Evolutionary conservation across 2,888 invertebrate species (phyloP).

Genomic region (Daptonema setosum): DNA sequence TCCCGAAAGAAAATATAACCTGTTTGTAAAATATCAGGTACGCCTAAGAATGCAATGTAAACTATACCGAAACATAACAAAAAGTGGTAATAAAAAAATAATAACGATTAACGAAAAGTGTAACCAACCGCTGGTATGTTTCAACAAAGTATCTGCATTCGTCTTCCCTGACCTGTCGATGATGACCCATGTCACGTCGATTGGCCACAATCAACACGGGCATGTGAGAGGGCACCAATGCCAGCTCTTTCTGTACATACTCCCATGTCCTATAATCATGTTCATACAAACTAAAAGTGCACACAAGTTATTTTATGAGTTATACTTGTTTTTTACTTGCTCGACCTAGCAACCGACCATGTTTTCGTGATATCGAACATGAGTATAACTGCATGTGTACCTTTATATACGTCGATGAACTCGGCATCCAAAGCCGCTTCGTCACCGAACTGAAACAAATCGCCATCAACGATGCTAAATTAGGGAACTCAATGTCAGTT

Average conservation of each 20-base stretch:
- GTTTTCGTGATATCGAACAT: conserved; percentile 82
- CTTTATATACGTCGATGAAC: conserved; percentile 83
- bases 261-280: conserved; percentile 71
- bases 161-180: conserved; percentile 55
- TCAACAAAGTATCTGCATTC: conserved; percentile 49
- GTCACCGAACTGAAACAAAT: conserved; percentile 14
- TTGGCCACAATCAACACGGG: conserved; percentile 65
- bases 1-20: too few species aligned
- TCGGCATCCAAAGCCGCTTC: conserved; percentile 55
- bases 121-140: conserved; percentile 37
- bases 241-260: conserved; percentile 67
- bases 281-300: too few species aligned
- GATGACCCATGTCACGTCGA: conserved; percentile 89
- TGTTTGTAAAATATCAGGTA: too few species aligned
- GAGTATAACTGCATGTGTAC: conserved; percentile 74
- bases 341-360: conserved; percentile 49
- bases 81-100: too few species aligned
- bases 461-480: not conserved
- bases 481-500: not conserved
- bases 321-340: too few species aligned
- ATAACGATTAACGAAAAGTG: too few species aligned
- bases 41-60: too few species aligned
- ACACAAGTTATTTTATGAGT: too few species aligned
- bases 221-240: conserved; percentile 42
- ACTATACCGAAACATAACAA: too few species aligned